Evolutionary conservation across 2,113 vertebrate genomes (phyloP).

Genomic region (Microtus montanus): DNA sequence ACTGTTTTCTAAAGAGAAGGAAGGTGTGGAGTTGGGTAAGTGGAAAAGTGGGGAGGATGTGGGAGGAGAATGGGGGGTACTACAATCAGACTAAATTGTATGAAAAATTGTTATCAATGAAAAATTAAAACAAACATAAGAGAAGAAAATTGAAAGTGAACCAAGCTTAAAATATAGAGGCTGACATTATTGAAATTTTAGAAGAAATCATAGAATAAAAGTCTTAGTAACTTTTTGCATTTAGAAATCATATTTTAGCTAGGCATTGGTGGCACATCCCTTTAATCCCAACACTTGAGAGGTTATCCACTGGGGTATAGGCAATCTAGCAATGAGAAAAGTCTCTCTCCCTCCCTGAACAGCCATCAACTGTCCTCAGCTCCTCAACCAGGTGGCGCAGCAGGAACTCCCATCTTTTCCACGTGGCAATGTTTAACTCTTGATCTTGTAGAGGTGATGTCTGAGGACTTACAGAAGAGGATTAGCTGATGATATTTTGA

Average conservation of each 20-base stretch:
- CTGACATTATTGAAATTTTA: constrained; percentile 8
- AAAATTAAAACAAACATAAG: background rate
- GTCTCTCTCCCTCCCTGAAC: no score
- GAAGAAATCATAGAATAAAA: background rate
- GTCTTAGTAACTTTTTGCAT: background rate
- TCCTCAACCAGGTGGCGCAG: background rate
- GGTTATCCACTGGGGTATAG: background rate
- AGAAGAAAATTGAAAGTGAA: background rate
- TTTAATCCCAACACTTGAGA: background rate
- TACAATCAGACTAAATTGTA: background rate
- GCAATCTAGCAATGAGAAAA: background rate
- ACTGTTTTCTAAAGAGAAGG: background rate
- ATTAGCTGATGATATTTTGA: background rate
- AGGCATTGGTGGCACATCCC: background rate
- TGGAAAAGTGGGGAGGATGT: background rate
- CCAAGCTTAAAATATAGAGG: background rate
- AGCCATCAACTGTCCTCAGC: background rate
- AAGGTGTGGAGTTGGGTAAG: background rate
- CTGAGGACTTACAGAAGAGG: background rate
- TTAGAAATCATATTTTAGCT: background rate
- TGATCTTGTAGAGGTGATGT: background rate
- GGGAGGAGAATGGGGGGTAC: no score
- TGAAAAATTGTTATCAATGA: background rate
- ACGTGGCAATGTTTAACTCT: background rate
- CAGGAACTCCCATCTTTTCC: background rate